phyloP scores from a whole-genome alignment of 2,113 vertebrate species.

The Halcyon malimbica region DNA sequence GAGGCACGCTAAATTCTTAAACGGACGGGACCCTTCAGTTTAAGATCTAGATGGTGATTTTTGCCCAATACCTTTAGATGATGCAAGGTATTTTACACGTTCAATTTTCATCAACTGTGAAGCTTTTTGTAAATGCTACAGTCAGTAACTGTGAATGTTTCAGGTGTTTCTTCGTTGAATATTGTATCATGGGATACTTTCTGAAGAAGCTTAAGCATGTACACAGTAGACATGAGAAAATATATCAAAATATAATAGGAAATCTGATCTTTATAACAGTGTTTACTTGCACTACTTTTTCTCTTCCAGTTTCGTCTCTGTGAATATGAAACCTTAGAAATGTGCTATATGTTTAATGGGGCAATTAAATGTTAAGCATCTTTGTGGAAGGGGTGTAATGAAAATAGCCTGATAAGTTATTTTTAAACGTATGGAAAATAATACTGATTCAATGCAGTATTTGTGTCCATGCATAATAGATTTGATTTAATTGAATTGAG shows the following conservation, averaged over 20 bases:
- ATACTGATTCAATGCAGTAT: neutral
- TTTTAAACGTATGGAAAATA: constrained; percentile 14
- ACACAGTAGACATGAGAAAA: neutral
- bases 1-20: neutral
- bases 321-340: neutral
- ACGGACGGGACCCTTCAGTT: neutral
- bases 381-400: neutral
- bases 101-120: neutral
- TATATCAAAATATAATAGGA: neutral
- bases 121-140: neutral
- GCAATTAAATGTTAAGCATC: neutral
- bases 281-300: neutral
- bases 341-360: neutral
- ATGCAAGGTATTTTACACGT: neutral
- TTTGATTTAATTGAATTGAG: constrained; percentile 31
- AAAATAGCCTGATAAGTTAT: neutral
- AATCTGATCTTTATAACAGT: neutral
- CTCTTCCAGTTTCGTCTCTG: neutral
- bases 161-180: neutral
- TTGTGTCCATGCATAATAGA: neutral
- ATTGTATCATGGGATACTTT: neutral
- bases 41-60: neutral
- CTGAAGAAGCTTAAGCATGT: neutral
- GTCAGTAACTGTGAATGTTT: neutral
- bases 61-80: neutral